A percentile compares a stretch with the other conserved stretches of the same genome.
Conservation (phyloP, 2,113 vertebrate species). For the Osmerus eperlanus region DNA sequence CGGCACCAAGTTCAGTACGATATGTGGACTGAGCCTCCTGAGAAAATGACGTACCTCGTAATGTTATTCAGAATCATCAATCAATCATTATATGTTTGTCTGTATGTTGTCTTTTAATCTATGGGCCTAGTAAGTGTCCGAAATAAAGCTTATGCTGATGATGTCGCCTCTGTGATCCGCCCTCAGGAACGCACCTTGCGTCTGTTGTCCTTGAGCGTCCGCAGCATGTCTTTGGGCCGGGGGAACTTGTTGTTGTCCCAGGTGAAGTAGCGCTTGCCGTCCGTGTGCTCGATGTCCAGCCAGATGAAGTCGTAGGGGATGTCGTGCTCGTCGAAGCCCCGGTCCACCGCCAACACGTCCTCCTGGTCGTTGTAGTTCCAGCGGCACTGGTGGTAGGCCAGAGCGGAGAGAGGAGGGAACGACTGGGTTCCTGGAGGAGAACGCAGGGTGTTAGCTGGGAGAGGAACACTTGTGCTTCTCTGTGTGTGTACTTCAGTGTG, state of each 20-base stretch:
- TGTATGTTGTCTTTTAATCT: no score
- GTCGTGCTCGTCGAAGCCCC: constrained; percentile 75
- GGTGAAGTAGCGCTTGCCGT: constrained; percentile 85
- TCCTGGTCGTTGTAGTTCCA: constrained; percentile 86
- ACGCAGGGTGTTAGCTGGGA: not conserved
- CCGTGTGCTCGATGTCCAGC: constrained; percentile 84
- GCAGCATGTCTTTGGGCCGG: constrained; percentile 68
- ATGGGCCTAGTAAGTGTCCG: no score
- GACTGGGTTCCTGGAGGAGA: constrained; percentile 77
- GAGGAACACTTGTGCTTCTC: no score
- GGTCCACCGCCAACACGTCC: constrained; percentile 73
- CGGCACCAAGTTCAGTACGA: no score
- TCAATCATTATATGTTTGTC: no score
- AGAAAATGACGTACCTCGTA: no score
- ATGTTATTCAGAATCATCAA: no score
- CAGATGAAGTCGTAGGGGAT: constrained; percentile 81
- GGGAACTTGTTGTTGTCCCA: constrained; percentile 80
- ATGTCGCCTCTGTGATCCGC: not conserved
- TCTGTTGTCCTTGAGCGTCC: constrained; percentile 66
- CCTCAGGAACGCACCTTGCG: constrained; percentile 61
- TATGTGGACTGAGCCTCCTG: no score
- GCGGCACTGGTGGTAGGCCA: constrained; percentile 84
- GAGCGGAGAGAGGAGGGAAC: constrained; percentile 75
- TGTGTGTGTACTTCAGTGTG: no score
- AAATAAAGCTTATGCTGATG: not conserved